A percentile compares a stretch with the other conserved stretches of the same genome.
Evolutionary conservation across 2,888 invertebrate genomes (phyloP).

Genomic region (Stenchaetothrips biformis): DNA sequence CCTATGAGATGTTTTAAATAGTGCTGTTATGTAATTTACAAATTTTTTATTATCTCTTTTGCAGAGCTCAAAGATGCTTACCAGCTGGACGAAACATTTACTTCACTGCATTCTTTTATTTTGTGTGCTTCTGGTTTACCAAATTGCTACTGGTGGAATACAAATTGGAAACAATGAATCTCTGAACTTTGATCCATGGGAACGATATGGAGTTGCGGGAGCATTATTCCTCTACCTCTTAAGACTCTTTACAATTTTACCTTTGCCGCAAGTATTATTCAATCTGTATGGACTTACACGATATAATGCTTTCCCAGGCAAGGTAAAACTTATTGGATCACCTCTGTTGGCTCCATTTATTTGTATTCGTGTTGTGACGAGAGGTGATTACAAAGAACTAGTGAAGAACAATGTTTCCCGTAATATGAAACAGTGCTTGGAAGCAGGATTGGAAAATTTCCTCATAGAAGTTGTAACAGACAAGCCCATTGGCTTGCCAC

Average conservation of each 20-base stretch:
- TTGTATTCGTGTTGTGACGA: slow-evolving; percentile 88
- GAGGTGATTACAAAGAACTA: slow-evolving; percentile 88
- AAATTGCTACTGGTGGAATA: slow-evolving; percentile 53
- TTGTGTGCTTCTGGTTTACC: slow-evolving; percentile 68
- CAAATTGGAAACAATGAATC: slow-evolving; percentile 48
- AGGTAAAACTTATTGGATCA: slow-evolving; percentile 80
- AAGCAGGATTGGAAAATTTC: slow-evolving; percentile 90
- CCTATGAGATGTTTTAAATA: too few relatives aligned
- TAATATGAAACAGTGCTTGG: slow-evolving; percentile 81
- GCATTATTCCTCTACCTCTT: slow-evolving; percentile 70
- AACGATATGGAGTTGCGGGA: slow-evolving; percentile 70
- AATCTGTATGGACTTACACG: slow-evolving; percentile 80
- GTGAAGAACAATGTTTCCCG: slow-evolving; percentile 80
- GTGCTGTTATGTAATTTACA: background rate
- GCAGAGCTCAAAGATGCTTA: slow-evolving; percentile 46
- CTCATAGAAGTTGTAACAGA: slow-evolving; percentile 95
- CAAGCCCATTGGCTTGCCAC: slow-evolving; percentile 70
- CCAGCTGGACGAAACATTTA: slow-evolving; percentile 69
- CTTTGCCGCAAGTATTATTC: slow-evolving; percentile 83
- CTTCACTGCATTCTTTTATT: slow-evolving; percentile 72
- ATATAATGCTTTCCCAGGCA: slow-evolving; percentile 93
- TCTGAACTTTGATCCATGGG: slow-evolving; percentile 69
- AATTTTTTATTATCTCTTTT: background rate
- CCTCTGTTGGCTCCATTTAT: slow-evolving; percentile 90
- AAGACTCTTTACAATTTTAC: slow-evolving; percentile 74